Percentiles rank a stretch among this genome's conserved stretches.
Conservation (phyloP, 2,113 vertebrate species). For the Syngnathus scovelli region DNA sequence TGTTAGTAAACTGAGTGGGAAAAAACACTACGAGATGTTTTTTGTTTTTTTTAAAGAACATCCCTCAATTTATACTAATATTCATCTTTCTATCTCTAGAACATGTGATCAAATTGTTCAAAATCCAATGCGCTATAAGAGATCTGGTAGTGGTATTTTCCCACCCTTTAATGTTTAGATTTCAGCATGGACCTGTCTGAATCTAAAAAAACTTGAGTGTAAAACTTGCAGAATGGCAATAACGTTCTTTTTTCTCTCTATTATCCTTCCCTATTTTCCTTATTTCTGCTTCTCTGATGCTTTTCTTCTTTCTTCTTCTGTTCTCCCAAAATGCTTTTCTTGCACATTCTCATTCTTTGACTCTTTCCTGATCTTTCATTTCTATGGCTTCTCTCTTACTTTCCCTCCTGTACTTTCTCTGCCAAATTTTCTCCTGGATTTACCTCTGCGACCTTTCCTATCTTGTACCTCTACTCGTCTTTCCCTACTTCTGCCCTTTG, state of each 20-base stretch:
- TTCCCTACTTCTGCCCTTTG: slow-evolving; percentile 29
- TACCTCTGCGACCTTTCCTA: slow-evolving; percentile 3
- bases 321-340: background rate
- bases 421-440: background rate
- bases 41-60: slow-evolving; percentile 32
- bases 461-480: slow-evolving; percentile 25
- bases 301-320: slow-evolving; percentile 7
- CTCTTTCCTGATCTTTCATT: slow-evolving; percentile 7
- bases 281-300: slow-evolving; percentile 22
- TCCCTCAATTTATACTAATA: background rate
- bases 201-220: slow-evolving; percentile 56
- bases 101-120: slow-evolving; percentile 39
- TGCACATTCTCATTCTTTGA: background rate
- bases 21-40: slow-evolving; percentile 51
- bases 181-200: slow-evolving; percentile 52
- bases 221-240: slow-evolving; percentile 56
- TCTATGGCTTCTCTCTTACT: slow-evolving; percentile 1
- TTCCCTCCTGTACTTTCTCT: background rate
- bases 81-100: background rate
- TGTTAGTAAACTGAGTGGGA: slow-evolving; percentile 53
- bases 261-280: slow-evolving; percentile 39
- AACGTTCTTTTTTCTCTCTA: slow-evolving; percentile 54
- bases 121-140: slow-evolving; percentile 36
- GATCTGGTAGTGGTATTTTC: slow-evolving; percentile 62
- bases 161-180: slow-evolving; percentile 65